Percentiles rank a stretch among this genome's conserved stretches.
These are phyloP conservation scores for Lindbergichthys nudifrons DNA, from an alignment of 2,797 vertebrate genomes.

Conservation along the genomic window DNA sequence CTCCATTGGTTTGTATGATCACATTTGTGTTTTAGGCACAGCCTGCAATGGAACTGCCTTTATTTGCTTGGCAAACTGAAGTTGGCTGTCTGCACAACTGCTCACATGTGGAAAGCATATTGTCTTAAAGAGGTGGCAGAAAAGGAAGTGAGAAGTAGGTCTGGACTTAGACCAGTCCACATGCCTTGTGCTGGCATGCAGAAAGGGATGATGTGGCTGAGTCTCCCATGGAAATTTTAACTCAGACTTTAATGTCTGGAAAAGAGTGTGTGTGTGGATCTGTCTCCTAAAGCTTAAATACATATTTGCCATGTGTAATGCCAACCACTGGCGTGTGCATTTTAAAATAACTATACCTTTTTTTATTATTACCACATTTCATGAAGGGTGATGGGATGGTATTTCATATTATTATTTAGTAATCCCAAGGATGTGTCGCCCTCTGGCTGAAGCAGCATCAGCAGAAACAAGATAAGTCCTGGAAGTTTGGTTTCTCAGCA, in stretches of 20 bases:
- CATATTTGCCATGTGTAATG: constrained; percentile 79
- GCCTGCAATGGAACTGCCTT: constrained; percentile 39
- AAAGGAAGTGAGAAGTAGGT: constrained; percentile 74
- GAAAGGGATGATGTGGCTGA: constrained; percentile 79
- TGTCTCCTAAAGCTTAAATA: constrained; percentile 69
- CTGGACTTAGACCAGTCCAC: constrained; percentile 64
- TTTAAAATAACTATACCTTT: constrained; percentile 53
- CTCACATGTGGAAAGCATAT: constrained; percentile 75
- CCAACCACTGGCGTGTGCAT: constrained; percentile 65
- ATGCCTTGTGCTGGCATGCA: constrained; percentile 76
- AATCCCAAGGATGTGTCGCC: constrained; percentile 61
- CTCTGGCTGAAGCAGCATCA: constrained; percentile 60
- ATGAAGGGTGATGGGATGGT: constrained; percentile 52
- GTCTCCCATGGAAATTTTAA: constrained; percentile 82
- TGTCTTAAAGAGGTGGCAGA: constrained; percentile 78
- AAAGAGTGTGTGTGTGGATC: constrained; percentile 71
- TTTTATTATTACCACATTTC: constrained; percentile 59
- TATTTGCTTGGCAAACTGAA: constrained; percentile 62
- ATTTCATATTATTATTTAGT: constrained; percentile 61
- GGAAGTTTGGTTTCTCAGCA: constrained; percentile 55
- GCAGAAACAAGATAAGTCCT: constrained; percentile 64
- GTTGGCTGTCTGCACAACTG: constrained; percentile 49
- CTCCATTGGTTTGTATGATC: constrained; percentile 52
- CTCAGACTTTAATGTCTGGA: constrained; percentile 82
- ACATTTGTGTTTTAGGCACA: constrained; percentile 48